phyloP scores from a whole-genome alignment of 2,113 vertebrate genomes.

The Collichthys lucidus region DNA sequence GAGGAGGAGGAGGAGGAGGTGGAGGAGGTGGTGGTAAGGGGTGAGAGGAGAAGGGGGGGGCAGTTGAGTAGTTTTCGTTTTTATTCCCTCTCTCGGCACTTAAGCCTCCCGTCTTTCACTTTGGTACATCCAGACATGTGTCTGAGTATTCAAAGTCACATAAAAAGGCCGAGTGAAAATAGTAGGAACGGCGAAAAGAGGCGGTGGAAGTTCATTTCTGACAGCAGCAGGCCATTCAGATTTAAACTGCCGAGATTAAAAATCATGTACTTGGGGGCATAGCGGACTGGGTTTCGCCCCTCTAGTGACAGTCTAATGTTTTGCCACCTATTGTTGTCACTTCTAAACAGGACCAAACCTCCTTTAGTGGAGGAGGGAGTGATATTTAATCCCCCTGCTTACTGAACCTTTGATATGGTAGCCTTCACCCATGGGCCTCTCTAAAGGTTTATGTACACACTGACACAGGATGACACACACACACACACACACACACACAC shows the following conservation, averaged over 20 bases:
- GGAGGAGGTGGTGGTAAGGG: conserved; percentile 27
- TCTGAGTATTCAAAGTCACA: conserved; percentile 51
- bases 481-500: conserved; percentile 20
- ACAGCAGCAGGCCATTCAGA: conserved; percentile 50
- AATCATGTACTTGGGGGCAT: conserved; percentile 62
- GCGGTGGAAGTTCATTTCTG: conserved; percentile 22
- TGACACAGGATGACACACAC: conserved; percentile 42
- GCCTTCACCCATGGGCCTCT: conserved; percentile 75
- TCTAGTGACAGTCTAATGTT: conserved; percentile 76
- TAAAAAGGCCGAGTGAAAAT: conserved; percentile 32
- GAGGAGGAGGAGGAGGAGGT: conserved; percentile 25
- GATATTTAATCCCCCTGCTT: conserved; percentile 81
- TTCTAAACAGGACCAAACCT: conserved; percentile 76
- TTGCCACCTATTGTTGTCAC: conserved; percentile 79
- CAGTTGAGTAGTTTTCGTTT: conserved; percentile 53
- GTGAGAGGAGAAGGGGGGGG: conserved; percentile 37
- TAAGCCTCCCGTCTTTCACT: conserved; percentile 66
- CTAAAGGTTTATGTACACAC: conserved; percentile 66
- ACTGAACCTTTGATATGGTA: conserved; percentile 83
- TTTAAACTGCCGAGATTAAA: conserved; percentile 68
- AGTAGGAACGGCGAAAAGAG: not conserved
- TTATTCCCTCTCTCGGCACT: conserved; percentile 60
- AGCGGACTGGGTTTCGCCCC: conserved; percentile 75
- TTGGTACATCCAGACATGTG: conserved; percentile 53
- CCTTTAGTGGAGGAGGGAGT: conserved; percentile 65